Base-by-base conservation (phyloP, 1,140 invertebrate species). In the Caligus rogercresseyi region DNA sequence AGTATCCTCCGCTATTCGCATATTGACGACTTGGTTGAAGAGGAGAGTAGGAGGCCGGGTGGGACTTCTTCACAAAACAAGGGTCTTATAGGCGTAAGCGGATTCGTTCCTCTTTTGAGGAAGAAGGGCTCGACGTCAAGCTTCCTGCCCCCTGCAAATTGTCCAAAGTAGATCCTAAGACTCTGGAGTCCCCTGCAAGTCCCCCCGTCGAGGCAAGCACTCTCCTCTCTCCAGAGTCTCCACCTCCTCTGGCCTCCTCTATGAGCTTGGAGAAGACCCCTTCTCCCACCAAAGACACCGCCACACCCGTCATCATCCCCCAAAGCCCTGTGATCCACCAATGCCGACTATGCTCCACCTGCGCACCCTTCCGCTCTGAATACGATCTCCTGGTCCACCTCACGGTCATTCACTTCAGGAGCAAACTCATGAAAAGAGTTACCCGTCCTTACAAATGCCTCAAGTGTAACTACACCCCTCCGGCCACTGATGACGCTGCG, bases 331-430 rank as follows among this genome's bases (percentile, higher is more conserved):
- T 43, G 31, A 43, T 43, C 7, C 31, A 43, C n/a, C 31, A 11
- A 43, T 60, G 57, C 43, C 57, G 57, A 14, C 19, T 60, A 26
- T 60, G 57, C n/a, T 25, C 16, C 23, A 60, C 18, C 25, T 19
- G 26, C 4, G 26, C 18, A n/a, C 23, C 57, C 20, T 26, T 25
- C 21, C 23, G 26, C 16, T 26, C 23, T 15, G 26, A 43, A n/a
- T 15, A 60, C n/a, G 57, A 60, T 13, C 25, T 60, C n/a, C 20
- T 26, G 25, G 16, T 60, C 2, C 57, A 60, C 43, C 24, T 60
- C 11, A 26, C 57, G 13, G 16, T 60, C n/a, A 60, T 60, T 60
- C 57, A 60, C 21, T 60, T 31, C 19, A 24, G 26, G 24, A 25
- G n/a, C 16, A 20, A 25, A 43, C 24, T 60, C 1, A 26, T 60